Conservation (phyloP, 2,113 vertebrate species). For the Atlantisia rogersi region DNA sequence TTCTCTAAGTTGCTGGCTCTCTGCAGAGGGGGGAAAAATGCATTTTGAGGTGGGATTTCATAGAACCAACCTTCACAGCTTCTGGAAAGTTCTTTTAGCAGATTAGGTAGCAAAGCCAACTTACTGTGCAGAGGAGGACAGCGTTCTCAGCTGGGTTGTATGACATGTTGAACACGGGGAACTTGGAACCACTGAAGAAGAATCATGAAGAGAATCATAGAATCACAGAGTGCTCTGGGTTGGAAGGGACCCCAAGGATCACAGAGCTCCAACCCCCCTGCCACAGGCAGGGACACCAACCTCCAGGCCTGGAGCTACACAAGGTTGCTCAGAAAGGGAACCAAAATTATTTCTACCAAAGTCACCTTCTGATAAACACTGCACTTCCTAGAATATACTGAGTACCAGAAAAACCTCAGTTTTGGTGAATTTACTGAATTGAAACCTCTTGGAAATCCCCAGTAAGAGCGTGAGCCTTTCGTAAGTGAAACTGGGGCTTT, state of each 20-base stretch:
- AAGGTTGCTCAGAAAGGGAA: not conserved
- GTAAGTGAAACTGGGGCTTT: not conserved
- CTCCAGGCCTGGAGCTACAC: too few species aligned
- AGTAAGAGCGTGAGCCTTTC: not conserved
- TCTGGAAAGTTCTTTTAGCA: fast-evolving
- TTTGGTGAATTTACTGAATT: not conserved
- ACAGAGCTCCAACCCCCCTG: too few species aligned
- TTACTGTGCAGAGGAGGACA: constrained; percentile 93
- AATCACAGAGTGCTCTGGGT: too few species aligned
- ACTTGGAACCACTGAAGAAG: constrained; percentile 89
- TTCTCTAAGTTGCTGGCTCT: constrained; percentile 97
- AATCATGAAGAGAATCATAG: not conserved
- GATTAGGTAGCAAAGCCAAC: not conserved
- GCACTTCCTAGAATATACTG: fast-evolving
- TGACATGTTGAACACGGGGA: constrained; percentile 97
- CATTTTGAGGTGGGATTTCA: not conserved
- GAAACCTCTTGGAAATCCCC: not conserved
- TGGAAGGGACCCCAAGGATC: not conserved
- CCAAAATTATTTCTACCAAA: not conserved
- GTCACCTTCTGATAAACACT: fast-evolving
- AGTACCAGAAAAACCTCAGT: not conserved
- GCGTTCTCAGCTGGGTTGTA: constrained; percentile 97
- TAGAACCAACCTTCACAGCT: not conserved
- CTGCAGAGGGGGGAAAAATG: constrained; percentile 56
- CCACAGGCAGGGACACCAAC: too few species aligned